Conservation (phyloP, 1,140 invertebrate species). For the Apis dorsata region DNA sequence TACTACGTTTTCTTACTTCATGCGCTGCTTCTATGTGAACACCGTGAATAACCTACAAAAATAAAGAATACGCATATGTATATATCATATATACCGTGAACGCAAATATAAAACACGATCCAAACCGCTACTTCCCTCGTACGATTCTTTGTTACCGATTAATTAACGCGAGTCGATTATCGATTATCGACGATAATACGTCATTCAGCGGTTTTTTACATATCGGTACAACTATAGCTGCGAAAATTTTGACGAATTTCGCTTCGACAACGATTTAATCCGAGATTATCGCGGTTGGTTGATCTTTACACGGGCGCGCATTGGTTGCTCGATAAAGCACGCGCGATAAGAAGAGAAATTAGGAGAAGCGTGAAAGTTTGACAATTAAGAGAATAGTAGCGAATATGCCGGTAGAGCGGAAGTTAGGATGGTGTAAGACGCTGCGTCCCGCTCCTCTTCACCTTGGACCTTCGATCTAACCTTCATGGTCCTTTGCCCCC, state of each 20-base stretch:
- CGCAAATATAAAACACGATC: no score
- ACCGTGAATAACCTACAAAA: slow-evolving; percentile 88
- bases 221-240: no score
- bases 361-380: slow-evolving; percentile 63
- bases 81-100: no score
- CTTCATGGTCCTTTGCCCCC: slow-evolving; percentile 36
- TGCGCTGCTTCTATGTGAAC: slow-evolving; percentile 90
- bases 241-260: no score
- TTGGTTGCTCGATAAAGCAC: slow-evolving; percentile 43
- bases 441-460: slow-evolving; percentile 30
- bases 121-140: no score
- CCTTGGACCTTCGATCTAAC: slow-evolving; percentile 56
- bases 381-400: slow-evolving; percentile 67
- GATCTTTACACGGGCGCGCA: not conserved
- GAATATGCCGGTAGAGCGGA: slow-evolving; percentile 49
- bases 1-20: slow-evolving; percentile 90
- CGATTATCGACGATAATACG: no score
- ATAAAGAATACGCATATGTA: not conserved
- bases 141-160: no score
- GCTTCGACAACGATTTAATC: not conserved
- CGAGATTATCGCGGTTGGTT: no score
- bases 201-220: no score
- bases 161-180: no score
- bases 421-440: slow-evolving; percentile 53
- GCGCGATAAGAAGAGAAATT: slow-evolving; percentile 55